These are phyloP conservation scores for Autographa pulchrina DNA, from an alignment of 2,888 invertebrate genomes.

Conservation along the genomic window DNA sequence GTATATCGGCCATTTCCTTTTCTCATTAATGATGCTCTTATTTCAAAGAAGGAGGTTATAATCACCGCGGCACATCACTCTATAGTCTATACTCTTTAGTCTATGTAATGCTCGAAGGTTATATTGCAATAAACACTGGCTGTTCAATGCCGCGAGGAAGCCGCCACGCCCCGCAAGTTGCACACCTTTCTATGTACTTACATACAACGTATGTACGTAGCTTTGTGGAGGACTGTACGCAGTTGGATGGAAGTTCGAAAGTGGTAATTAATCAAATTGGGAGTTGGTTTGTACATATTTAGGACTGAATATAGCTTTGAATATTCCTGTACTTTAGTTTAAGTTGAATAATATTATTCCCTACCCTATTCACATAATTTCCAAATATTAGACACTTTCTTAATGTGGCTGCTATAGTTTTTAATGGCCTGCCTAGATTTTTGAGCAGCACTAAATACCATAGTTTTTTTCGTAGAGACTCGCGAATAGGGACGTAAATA, in stretches of 20 bases:
- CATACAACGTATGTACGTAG: conserved; percentile 13
- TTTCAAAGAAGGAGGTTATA: background rate
- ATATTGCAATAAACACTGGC: conserved; percentile 41
- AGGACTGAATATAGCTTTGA: background rate
- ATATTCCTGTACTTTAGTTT: background rate
- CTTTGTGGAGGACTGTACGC: background rate
- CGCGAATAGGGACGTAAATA: too few species aligned
- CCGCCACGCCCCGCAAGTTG: conserved; percentile 46
- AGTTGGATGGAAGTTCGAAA: too few species aligned
- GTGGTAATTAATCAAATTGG: conserved; percentile 2
- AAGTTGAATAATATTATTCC: too few species aligned
- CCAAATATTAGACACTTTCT: too few species aligned
- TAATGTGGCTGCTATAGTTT: too few species aligned
- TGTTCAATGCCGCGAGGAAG: conserved; percentile 43
- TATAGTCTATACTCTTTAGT: conserved; percentile 4
- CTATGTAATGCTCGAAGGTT: conserved; percentile 8
- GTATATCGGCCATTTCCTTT: background rate
- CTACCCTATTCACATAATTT: too few species aligned
- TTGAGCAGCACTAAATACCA: too few species aligned
- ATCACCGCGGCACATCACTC: conserved; percentile 6
- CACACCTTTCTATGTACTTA: conserved; percentile 36
- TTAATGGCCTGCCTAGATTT: too few species aligned
- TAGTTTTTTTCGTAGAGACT: too few species aligned
- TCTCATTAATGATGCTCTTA: background rate
- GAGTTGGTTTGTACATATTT: background rate